Evolutionary conservation across 2,113 vertebrate species (phyloP).

Genomic region (Calyptommatus sinebrachiatus): DNA sequence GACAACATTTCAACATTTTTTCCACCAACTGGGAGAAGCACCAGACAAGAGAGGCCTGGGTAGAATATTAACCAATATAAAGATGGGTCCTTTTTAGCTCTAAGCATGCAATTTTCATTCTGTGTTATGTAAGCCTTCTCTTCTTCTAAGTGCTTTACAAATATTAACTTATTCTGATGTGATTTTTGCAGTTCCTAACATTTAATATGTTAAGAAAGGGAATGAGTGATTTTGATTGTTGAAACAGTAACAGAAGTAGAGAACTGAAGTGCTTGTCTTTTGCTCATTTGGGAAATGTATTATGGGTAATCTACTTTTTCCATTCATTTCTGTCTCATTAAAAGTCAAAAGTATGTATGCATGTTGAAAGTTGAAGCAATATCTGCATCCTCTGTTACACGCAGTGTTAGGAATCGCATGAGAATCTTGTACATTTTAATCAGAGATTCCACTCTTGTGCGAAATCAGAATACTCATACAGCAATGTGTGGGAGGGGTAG

Average conservation of each 20-base stretch:
- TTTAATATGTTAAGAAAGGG: conserved; percentile 8
- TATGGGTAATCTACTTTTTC: conserved; percentile 2
- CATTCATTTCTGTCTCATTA: not conserved
- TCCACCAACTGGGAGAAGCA: conserved; percentile 67
- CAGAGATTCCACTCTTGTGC: too few relatives aligned
- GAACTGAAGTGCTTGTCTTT: not conserved
- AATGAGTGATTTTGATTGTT: conserved; percentile 39
- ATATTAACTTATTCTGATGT: conserved; percentile 61
- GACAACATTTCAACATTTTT: conserved; percentile 71
- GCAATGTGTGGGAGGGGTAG: too few relatives aligned
- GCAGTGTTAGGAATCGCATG: too few relatives aligned
- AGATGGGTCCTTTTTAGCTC: conserved; percentile 26
- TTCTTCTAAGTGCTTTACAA: conserved; percentile 63
- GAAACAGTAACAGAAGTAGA: conserved; percentile 28
- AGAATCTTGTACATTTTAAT: too few relatives aligned
- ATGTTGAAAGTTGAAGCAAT: too few relatives aligned
- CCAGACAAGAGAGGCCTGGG: conserved; percentile 50
- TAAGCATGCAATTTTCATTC: conserved; percentile 29
- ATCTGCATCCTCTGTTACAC: too few relatives aligned
- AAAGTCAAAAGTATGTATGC: too few relatives aligned
- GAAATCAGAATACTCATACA: too few relatives aligned
- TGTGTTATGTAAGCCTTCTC: conserved; percentile 47
- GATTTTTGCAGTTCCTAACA: conserved; percentile 35
- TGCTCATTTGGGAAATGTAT: conserved; percentile 20
- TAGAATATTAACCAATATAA: conserved; percentile 65